Evolutionary conservation across 1,140 invertebrate species (phyloP), one percentile per base, ranked within the genome.

Genomic region (Nasonia longicornis): DNA sequence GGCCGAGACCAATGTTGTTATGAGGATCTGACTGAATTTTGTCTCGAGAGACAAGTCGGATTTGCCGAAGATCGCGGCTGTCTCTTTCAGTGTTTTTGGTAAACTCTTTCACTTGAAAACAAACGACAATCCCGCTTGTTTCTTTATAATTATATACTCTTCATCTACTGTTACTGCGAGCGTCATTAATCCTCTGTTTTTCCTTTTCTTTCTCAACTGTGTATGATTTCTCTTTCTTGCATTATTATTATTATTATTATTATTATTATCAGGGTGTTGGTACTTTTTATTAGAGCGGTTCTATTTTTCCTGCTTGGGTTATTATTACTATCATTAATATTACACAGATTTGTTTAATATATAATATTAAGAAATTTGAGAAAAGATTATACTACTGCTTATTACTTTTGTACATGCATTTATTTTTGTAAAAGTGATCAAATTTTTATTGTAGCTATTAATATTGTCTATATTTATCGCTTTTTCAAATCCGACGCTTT

Each of bases 51-150:
- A 82, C 69, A 77, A 45, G 29, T 82, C 74, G 29, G 38, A 72
- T 77, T 73, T 71, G 38, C 11, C n/a, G 73, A 76, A 71, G 64
- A 81, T 76, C 73, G 48, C 73, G 76, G 85, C 85, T 87, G 85
- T 87, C 84, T 83, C 84, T 86, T 89, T 88, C 84, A 86, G 83
- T 85, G 20, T 86, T 87, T 88, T 87, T 86, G 84, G 87, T 88
- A 85, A 84, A 86, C 83, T 87, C 79, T 81, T 79, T 79, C 83
- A 84, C 82, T 77, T 82, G 78, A 83, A 35, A 67, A 72, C 26
- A 26, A 72, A 80, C 31, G 52, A 79, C 38, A 81, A 73, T 83
- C 73, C 79, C 82, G 29, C 77, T 79, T 83, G 29, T 64, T 76
- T 75, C 70, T 83, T 83, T 26, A 58, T 58, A 38, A 67, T 31